These are phyloP conservation scores for Rhinoderma darwinii DNA, from an alignment of 2,113 vertebrate species.

Conservation along the genomic window DNA sequence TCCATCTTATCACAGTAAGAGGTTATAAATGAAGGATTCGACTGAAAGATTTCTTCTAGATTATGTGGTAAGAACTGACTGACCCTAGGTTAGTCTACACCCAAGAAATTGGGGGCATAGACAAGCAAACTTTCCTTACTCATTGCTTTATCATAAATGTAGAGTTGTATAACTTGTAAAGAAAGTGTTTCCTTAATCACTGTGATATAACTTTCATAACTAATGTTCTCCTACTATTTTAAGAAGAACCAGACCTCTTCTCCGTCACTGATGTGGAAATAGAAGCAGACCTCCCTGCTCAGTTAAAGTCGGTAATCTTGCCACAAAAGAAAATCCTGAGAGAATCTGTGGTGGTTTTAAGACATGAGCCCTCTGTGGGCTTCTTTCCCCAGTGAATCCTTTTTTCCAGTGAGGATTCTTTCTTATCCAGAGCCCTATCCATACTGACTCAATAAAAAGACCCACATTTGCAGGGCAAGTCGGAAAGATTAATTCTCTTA, in stretches of 20 bases:
- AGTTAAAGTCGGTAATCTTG: neutral
- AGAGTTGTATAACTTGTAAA: neutral
- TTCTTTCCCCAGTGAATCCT: conserved; percentile 2
- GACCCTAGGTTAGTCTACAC: neutral
- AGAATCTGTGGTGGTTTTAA: neutral
- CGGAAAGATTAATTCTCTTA: conserved; percentile 19
- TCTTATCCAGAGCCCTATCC: conserved; percentile 15
- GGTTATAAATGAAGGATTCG: too few relatives aligned
- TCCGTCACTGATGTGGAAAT: conserved; percentile 22
- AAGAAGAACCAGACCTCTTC: conserved; percentile 21
- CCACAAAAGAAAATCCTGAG: conserved; percentile 8
- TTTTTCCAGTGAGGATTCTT: conserved; percentile 25
- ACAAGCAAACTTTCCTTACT: neutral
- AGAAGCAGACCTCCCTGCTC: conserved; percentile 18
- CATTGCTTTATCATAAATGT: neutral
- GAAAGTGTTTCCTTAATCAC: conserved; percentile 6
- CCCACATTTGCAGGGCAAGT: conserved; percentile 12
- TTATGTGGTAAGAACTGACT: neutral
- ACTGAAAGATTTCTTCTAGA: neutral
- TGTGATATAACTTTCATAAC: conserved; percentile 12
- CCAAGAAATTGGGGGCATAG: neutral
- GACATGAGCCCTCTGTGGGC: conserved; percentile 11
- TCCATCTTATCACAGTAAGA: too few relatives aligned
- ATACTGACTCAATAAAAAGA: conserved; percentile 12
- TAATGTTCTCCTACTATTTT: conserved; percentile 12